These are phyloP conservation scores for Trematomus loennbergii DNA, from an alignment of 2,113 vertebrate genomes.

Conservation along the genomic window DNA sequence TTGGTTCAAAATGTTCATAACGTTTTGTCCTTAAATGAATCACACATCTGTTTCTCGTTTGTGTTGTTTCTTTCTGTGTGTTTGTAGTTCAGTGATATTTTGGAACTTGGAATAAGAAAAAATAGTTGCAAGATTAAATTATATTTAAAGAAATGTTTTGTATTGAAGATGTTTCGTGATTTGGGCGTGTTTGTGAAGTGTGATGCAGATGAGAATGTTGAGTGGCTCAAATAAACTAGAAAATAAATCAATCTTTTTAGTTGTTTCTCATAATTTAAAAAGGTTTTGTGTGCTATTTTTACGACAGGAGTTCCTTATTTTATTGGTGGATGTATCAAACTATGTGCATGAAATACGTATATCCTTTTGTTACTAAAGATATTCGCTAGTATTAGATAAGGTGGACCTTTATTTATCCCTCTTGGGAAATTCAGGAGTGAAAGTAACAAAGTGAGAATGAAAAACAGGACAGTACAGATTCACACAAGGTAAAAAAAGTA, in stretches of 20 bases:
- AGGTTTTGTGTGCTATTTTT: background rate
- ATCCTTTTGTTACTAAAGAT: background rate
- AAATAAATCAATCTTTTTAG: background rate
- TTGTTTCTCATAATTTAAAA: background rate
- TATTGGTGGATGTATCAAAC: background rate
- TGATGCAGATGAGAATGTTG: conserved; percentile 22
- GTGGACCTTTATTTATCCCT: too few species aligned
- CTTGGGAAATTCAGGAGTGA: too few species aligned
- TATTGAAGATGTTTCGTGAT: conserved; percentile 29
- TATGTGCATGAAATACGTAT: background rate
- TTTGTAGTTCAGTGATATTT: conserved; percentile 10
- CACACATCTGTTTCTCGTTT: background rate
- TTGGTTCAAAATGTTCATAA: conserved; percentile 9
- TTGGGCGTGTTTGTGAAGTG: conserved; percentile 21
- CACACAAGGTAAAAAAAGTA: too few species aligned
- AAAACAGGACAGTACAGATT: too few species aligned
- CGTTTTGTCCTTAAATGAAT: conserved; percentile 18
- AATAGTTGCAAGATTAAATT: background rate
- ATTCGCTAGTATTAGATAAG: background rate
- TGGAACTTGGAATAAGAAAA: conserved; percentile 20
- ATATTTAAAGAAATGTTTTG: conserved; percentile 26
- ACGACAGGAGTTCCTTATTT: background rate
- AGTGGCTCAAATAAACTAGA: conserved; percentile 49
- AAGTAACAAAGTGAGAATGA: too few species aligned
- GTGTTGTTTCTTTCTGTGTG: conserved; percentile 4